These are phyloP conservation scores for Argyrosomus regius DNA, from an alignment of 2,797 vertebrate species.

Conservation along the genomic window DNA sequence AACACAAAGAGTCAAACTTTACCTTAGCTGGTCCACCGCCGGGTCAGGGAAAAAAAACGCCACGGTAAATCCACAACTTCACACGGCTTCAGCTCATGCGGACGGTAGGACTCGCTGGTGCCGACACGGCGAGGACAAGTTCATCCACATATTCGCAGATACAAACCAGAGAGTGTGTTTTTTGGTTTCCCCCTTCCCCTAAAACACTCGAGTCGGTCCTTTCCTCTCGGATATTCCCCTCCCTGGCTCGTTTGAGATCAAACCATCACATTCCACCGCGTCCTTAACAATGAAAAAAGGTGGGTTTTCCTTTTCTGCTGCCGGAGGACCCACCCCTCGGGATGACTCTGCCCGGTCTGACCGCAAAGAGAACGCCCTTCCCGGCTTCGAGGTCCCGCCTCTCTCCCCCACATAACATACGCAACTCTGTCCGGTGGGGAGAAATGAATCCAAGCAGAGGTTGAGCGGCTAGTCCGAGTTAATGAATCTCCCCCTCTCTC, in stretches of 20 bases:
- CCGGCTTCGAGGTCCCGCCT: slow-evolving; percentile 83
- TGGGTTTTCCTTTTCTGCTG: slow-evolving; percentile 83
- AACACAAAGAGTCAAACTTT: slow-evolving; percentile 28
- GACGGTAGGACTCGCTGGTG: slow-evolving; percentile 59
- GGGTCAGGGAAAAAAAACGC: slow-evolving; percentile 20
- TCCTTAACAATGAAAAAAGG: slow-evolving; percentile 89
- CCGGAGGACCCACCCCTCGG: slow-evolving; percentile 85
- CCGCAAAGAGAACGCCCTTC: slow-evolving; percentile 87
- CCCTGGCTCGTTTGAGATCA: slow-evolving; percentile 77
- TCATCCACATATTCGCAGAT: slow-evolving; percentile 70
- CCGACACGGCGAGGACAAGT: slow-evolving; percentile 69
- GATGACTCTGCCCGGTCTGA: slow-evolving; percentile 83
- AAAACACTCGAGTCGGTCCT: slow-evolving; percentile 54
- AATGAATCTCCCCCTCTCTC: neutral
- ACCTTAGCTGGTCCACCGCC: slow-evolving; percentile 64
- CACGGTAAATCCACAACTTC: slow-evolving; percentile 75
- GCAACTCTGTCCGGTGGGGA: slow-evolving; percentile 50
- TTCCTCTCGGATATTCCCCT: slow-evolving; percentile 75
- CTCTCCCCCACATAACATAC: slow-evolving; percentile 52
- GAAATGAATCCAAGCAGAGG: slow-evolving; percentile 29
- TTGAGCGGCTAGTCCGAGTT: neutral
- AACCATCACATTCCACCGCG: slow-evolving; percentile 88
- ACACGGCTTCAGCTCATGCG: slow-evolving; percentile 59
- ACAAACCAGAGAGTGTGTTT: slow-evolving; percentile 39
- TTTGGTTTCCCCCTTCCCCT: slow-evolving; percentile 23